Evolutionary conservation across 2,797 vertebrate genomes (phyloP).

Genomic region (Peromyscus eremicus): DNA sequence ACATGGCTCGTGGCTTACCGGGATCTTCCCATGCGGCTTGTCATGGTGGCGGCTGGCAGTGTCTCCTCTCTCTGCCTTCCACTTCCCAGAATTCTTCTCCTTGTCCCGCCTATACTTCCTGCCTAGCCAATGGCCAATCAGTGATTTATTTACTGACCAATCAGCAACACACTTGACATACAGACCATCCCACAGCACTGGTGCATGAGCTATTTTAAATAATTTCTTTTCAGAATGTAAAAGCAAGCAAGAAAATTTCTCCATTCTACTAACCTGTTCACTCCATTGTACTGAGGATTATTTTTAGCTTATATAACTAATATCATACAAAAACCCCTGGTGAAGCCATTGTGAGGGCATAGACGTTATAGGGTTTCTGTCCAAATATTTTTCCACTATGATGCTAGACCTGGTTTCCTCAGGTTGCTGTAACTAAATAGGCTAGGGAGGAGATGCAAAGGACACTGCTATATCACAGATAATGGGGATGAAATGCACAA

Average conservation of each 20-base stretch:
- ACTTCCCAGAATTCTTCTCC: too few relatives aligned
- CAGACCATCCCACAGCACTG: too few relatives aligned
- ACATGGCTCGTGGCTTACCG: too few relatives aligned
- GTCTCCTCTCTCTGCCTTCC: too few relatives aligned
- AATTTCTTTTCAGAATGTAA: constrained; percentile 59
- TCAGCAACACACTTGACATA: too few relatives aligned
- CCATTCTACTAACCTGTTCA: not conserved
- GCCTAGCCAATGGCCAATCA: too few relatives aligned
- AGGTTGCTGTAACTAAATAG: not conserved
- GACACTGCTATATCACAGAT: not conserved
- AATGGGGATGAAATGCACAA: not conserved
- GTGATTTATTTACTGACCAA: too few relatives aligned
- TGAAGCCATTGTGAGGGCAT: not conserved
- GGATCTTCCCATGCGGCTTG: too few relatives aligned
- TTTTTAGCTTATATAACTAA: constrained; percentile 30
- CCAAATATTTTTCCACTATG: not conserved
- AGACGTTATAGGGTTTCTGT: not conserved
- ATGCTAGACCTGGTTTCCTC: not conserved
- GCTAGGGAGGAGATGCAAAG: not conserved
- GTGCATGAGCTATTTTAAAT: constrained; percentile 51
- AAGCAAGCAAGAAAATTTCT: constrained; percentile 31
- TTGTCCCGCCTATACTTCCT: too few relatives aligned
- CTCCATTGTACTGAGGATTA: constrained; percentile 13
- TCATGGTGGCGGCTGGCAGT: too few relatives aligned
- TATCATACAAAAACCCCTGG: too few relatives aligned